Conservation (phyloP, 2,888 invertebrate species). For the Plebejus argus region DNA sequence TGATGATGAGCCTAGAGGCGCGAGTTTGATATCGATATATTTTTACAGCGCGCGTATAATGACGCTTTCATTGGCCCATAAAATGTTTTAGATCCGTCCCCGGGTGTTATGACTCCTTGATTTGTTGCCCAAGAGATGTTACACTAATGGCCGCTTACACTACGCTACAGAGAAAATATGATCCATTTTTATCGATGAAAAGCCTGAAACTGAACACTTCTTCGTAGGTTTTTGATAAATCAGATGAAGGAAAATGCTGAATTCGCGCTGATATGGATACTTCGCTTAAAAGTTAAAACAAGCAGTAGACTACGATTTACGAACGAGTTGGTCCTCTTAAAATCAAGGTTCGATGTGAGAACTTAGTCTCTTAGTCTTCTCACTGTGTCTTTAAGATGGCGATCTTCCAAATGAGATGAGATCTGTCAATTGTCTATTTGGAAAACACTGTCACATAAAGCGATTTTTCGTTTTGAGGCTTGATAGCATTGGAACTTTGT, state of each 20-base stretch:
- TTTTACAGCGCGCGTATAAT: background rate
- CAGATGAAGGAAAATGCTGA: too few relatives aligned
- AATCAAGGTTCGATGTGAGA: too few relatives aligned
- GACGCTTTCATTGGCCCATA: background rate
- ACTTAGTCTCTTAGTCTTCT: too few relatives aligned
- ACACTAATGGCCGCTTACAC: background rate
- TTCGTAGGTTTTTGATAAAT: too few relatives aligned
- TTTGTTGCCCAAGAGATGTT: conserved; percentile 5
- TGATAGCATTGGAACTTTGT: background rate
- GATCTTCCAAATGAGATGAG: too few relatives aligned
- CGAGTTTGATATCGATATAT: conserved; percentile 17
- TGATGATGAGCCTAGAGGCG: background rate
- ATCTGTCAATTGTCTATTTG: too few relatives aligned
- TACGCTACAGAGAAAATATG: background rate
- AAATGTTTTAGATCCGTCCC: conserved; percentile 16
- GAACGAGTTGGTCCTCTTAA: too few relatives aligned
- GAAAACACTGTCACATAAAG: background rate
- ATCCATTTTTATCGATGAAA: background rate
- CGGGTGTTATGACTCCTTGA: conserved; percentile 12
- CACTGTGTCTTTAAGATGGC: too few relatives aligned
- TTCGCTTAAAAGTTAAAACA: too few relatives aligned
- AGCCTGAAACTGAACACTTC: too few relatives aligned
- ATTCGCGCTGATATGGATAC: too few relatives aligned
- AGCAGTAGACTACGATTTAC: too few relatives aligned
- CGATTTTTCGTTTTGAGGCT: background rate